Conservation (phyloP, 2,888 invertebrate species). For the Oxyteleia sp. region DNA sequence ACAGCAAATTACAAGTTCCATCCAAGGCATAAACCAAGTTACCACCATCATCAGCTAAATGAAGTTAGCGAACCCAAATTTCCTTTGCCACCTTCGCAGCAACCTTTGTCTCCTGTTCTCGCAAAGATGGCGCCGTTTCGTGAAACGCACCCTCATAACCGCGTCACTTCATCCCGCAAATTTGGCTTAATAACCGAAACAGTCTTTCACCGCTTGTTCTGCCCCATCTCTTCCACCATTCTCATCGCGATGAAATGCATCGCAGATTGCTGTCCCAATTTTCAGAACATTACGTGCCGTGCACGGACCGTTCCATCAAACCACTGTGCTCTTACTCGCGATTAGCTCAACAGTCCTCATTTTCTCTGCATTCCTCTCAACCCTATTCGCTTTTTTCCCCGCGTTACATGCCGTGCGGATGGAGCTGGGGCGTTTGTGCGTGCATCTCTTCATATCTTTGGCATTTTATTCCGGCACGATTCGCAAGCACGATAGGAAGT, state of each 20-base stretch:
- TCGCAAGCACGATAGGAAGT: conserved; percentile 83
- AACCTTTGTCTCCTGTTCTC: not conserved
- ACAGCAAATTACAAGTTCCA: not conserved
- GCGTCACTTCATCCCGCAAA: not conserved
- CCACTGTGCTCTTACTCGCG: conserved; percentile 3
- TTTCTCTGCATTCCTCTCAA: not conserved
- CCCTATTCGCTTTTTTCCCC: not conserved
- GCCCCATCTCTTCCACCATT: too few relatives aligned
- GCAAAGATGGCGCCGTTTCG: not conserved
- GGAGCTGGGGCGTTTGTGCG: conserved; percentile 57
- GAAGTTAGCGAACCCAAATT: not conserved
- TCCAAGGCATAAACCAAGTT: not conserved
- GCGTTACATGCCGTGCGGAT: not conserved
- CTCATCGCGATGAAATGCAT: too few relatives aligned
- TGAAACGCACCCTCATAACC: not conserved
- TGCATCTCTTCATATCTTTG: conserved; percentile 65
- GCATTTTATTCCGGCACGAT: conserved; percentile 77
- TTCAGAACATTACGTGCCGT: not conserved
- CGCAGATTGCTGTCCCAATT: not conserved
- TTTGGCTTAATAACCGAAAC: not conserved
- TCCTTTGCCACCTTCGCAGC: not conserved
- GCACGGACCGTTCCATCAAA: not conserved
- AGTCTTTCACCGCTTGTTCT: not conserved
- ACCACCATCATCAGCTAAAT: not conserved
- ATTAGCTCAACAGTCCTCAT: conserved; percentile 28